phyloP scores from a whole-genome alignment of 2,888 invertebrate genomes.

The Bugulina stolonifera region DNA sequence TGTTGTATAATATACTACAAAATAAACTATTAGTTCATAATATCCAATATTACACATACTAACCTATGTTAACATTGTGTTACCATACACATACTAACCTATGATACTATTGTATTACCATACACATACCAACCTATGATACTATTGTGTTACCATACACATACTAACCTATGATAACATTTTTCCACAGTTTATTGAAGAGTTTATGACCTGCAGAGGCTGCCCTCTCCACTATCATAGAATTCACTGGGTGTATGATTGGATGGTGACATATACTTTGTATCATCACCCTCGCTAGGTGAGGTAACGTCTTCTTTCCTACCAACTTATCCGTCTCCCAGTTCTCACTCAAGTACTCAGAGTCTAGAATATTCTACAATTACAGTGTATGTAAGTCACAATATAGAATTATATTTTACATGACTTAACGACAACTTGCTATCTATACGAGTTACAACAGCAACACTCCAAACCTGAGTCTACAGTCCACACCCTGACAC shows the following conservation, averaged over 20 bases:
- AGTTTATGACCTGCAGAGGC: conserved; percentile 27
- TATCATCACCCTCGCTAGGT: conserved; percentile 31
- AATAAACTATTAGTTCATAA: no score
- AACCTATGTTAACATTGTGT: no score
- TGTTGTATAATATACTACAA: no score
- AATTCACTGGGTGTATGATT: conserved; percentile 33
- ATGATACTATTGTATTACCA: no score
- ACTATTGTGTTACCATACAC: conserved; percentile 32
- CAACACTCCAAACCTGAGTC: no score
- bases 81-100: no score
- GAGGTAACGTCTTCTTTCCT: conserved; percentile 31
- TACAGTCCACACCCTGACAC: no score
- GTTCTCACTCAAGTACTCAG: conserved; percentile 35
- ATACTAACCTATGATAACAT: conserved; percentile 31
- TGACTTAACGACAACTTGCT: no score
- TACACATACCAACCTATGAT: conserved; percentile 32
- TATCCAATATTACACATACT: no score
- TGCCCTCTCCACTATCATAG: conserved; percentile 30
- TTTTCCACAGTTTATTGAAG: conserved; percentile 31
- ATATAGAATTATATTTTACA: no score
- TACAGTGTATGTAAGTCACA: no score
- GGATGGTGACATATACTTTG: conserved; percentile 32
- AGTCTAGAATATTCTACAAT: conserved; percentile 34
- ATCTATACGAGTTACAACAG: no score
- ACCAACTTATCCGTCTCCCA: conserved; percentile 34